Base-by-base conservation (phyloP, 2,797 vertebrate species). In the Galago senegalensis region DNA sequence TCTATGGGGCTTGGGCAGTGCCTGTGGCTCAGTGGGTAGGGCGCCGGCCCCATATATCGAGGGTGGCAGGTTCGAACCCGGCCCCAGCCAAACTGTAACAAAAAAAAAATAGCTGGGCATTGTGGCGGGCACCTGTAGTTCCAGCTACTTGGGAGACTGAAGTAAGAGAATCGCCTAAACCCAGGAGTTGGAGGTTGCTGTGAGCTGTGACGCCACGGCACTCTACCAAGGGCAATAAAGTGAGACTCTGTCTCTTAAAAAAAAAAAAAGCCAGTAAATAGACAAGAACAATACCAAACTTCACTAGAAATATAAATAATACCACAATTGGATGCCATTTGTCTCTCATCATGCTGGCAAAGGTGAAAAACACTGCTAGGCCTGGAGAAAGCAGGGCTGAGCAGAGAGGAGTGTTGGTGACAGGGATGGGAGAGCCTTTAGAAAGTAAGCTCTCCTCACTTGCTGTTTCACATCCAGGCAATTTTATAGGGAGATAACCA, bases 281-380 rank as follows among this genome's bases (percentile, higher is more conserved):
- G 3, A 25, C 11, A 25, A 53, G 89, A 88, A 89, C 25, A 37
- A 67, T 7, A 25, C 61, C 25, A 40, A 43, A 80, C 14, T 60
- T 63, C 49, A 89, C 37, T 34, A 34, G 80, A 83, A 89, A 89
- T 65, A n/a, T 2, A 5, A 69, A 88, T 60, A 16, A 65, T 72
- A 70, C 18, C 87, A 79, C 0, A 1, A 69, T 8, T 2, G 5
- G 81, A 83, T 27, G 70, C 60, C 63, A 58, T 23, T 18, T 46
- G 43, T 89, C 25, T 20, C 72, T 58, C 46, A 72, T 69, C 23
- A 69, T 43, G 40, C 20, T 82, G 65, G 46, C 58, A 63, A 63
- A 65, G 58, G 63, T 79, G 75, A 97, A 81, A 95, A 94, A 58
- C 31, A 72, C 46, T 53, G 37, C 31, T 18, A 1, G 31, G 65